Evolutionary conservation across 2,113 vertebrate genomes (phyloP).

Genomic region (Martes martes): DNA sequence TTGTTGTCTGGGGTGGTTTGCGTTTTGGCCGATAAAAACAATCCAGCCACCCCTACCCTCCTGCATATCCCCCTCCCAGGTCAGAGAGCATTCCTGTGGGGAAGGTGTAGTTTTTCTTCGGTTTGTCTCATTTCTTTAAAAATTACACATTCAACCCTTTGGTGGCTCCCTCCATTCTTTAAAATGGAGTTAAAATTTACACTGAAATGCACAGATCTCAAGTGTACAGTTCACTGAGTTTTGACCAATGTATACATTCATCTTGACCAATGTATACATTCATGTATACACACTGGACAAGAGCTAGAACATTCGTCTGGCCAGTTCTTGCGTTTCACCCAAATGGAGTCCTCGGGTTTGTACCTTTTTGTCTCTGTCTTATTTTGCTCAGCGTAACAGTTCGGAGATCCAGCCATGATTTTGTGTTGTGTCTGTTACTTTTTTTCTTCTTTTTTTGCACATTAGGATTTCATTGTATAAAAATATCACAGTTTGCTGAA

Average conservation of each 20-base stretch:
- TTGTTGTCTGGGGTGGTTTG: neutral
- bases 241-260: neutral
- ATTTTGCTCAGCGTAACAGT: neutral
- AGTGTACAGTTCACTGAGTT: neutral
- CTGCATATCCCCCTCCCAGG: neutral
- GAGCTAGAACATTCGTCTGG: neutral
- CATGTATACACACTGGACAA: neutral
- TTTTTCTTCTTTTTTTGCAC: neutral
- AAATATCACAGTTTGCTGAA: neutral
- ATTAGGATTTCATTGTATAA: neutral
- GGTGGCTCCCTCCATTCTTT: neutral
- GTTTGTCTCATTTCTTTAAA: neutral
- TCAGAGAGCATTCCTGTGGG: neutral
- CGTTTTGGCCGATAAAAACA: too few relatives aligned
- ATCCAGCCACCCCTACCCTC: neutral
- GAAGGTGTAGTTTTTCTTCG: neutral
- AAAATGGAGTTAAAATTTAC: neutral
- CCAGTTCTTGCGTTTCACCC: neutral
- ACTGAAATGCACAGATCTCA: neutral
- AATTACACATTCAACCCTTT: neutral
- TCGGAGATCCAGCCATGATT: neutral
- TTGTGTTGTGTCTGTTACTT: neutral
- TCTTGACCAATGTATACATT: neutral
- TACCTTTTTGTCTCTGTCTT: neutral
- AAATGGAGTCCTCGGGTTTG: neutral